A percentile compares a stretch with the other conserved stretches of the same genome.
Conservation (phyloP, 2,797 vertebrate species). For the Valencia hispanica region DNA sequence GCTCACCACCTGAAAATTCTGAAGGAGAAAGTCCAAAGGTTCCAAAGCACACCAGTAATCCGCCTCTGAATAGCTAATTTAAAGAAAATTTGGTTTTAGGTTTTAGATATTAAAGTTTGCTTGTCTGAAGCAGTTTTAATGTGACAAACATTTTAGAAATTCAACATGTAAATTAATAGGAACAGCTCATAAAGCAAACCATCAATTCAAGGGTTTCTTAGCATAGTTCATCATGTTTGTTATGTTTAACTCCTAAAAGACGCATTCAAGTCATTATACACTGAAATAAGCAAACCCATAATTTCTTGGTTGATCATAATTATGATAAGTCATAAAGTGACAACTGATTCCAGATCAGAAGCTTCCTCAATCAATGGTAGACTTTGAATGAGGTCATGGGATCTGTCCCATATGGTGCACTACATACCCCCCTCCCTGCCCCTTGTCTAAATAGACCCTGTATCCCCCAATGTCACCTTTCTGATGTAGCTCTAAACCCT, state of each 20-base stretch:
- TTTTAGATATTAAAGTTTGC: too few relatives aligned
- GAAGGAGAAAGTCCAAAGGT: too few relatives aligned
- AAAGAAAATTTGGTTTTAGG: too few relatives aligned
- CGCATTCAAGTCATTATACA: constrained; percentile 27
- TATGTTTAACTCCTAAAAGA: constrained; percentile 39
- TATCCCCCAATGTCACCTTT: constrained; percentile 26
- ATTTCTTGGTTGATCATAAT: constrained; percentile 59
- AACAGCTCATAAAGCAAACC: background rate
- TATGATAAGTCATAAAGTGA: constrained; percentile 55
- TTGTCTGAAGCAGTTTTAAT: too few relatives aligned
- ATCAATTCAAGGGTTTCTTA: constrained; percentile 20
- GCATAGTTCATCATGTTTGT: constrained; percentile 25
- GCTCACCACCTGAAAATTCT: too few relatives aligned
- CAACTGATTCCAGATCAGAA: constrained; percentile 52
- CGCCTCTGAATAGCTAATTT: too few relatives aligned
- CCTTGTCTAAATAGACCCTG: constrained; percentile 28
- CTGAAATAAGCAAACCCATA: constrained; percentile 60
- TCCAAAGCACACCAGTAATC: too few relatives aligned
- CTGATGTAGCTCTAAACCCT: constrained; percentile 17
- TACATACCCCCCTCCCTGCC: constrained; percentile 39
- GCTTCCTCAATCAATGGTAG: constrained; percentile 41
- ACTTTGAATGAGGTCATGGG: constrained; percentile 74
- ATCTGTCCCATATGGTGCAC: constrained; percentile 73
- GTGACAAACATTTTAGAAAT: too few relatives aligned
- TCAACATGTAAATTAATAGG: background rate